These are phyloP conservation scores for Aurelia aurita complex sp. Pacific DNA, from an alignment of 30 jellyfish, hydroid and myxozoan genomes.

Conservation along the genomic window DNA sequence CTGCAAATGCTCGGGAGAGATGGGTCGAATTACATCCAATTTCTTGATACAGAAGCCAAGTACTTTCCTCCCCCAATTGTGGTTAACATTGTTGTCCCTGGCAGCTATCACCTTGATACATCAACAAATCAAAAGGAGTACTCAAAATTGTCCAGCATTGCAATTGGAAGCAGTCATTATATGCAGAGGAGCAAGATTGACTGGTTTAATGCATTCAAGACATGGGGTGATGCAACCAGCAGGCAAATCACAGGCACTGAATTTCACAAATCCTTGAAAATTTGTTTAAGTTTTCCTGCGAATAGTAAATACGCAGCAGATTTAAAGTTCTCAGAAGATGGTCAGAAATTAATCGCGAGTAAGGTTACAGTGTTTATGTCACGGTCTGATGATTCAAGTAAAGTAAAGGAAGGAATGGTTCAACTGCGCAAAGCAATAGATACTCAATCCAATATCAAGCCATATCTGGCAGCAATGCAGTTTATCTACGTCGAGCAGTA, in stretches of 20 bases:
- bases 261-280: conserved; percentile 8
- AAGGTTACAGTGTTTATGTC: conserved; percentile 21
- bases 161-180: conserved; percentile 10
- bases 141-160: conserved; percentile 3
- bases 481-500: conserved; percentile 58
- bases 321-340: neutral
- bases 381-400: conserved; percentile 10
- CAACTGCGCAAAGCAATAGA: conserved; percentile 12
- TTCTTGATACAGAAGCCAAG: conserved; percentile 30
- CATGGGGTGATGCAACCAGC: conserved; percentile 16
- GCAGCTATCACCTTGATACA: conserved; percentile 9
- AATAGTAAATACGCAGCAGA: neutral
- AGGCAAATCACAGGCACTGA: conserved; percentile 8
- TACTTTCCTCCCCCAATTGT: conserved; percentile 38
- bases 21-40: conserved; percentile 64
- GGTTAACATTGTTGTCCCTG: conserved; percentile 51
- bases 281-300: conserved; percentile 15
- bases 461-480: conserved; percentile 24
- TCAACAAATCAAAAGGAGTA: conserved; percentile 23
- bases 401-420: conserved; percentile 34
- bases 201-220: conserved; percentile 51
- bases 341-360: conserved; percentile 5
- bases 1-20: conserved; percentile 66
- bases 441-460: neutral
- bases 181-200: conserved; percentile 13